Conservation (phyloP, 30 jellyfish, hydroid and myxozoan genomes). For the Aurelia aurita region DNA sequence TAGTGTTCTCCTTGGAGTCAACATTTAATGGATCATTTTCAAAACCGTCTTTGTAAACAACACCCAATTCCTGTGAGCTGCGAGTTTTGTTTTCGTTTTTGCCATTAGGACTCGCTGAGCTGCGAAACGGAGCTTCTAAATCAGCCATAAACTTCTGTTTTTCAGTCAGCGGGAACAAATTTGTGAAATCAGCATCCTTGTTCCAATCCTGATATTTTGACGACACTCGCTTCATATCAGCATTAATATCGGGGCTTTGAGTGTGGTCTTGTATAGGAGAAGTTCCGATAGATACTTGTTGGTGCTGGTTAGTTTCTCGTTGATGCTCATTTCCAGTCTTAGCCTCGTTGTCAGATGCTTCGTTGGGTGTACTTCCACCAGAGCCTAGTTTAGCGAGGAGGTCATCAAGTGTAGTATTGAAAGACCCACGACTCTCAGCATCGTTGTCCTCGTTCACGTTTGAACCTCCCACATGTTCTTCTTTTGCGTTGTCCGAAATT, state of each 20-base stretch:
- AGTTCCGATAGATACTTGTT: not conserved
- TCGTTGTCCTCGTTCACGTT: not conserved
- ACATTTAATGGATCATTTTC: not conserved
- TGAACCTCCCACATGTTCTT: not conserved
- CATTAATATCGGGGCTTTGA: not conserved
- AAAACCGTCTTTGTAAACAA: not conserved
- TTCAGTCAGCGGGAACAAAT: not conserved
- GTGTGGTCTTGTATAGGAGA: not conserved
- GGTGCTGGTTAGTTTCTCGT: not conserved
- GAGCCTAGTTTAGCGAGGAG: not conserved
- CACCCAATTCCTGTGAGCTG: not conserved
- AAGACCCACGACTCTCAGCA: not conserved
- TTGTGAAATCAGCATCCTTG: not conserved
- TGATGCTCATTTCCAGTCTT: too few relatives aligned
- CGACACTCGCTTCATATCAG: not conserved
- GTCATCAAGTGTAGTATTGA: not conserved
- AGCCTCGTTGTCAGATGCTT: not conserved
- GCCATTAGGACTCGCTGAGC: not conserved
- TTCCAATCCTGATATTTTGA: not conserved
- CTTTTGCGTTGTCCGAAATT: not conserved
- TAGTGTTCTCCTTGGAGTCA: not conserved
- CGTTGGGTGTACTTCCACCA: not conserved
- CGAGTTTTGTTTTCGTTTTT: not conserved
- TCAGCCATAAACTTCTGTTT: not conserved
- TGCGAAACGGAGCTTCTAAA: not conserved